Base-by-base conservation (phyloP, 2,113 vertebrate species). In the Colius striatus region DNA sequence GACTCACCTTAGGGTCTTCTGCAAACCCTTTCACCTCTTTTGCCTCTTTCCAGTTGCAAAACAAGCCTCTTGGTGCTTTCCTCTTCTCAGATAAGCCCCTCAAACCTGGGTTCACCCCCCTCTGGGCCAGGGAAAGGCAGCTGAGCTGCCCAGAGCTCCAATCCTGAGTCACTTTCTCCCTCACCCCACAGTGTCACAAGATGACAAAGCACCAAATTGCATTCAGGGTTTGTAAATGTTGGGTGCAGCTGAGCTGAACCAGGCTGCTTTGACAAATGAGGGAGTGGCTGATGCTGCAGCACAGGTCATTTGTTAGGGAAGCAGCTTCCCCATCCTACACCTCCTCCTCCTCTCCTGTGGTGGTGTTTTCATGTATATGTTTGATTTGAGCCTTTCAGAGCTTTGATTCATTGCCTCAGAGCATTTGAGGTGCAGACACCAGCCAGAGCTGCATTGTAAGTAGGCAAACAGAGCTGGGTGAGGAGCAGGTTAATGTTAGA, bases 401-500 rank as follows among this genome's bases (percentile, higher is more conserved):
- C 76, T 95, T 92, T 95, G 95, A 95, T 96, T 97, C 95, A 94
- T 96, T 84, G 68, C 83, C 91, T 96, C 90, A 84, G 93, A 77
- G 60, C 66, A 60, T 71, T 84, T 30, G 71, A 95, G 95, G 84
- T 85, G 34, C 79, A 95, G 95, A 90, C 94, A 94, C 55, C 63
- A 51, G 61, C 65, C 4, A 82, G 95, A 74, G 95, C 6, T 27
- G 92, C 94, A 97, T 97, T 91, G 94, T 96, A 96, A 97, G 53
- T 2, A 95, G 86, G 94, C 86, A 85, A 91, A 87, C 73, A 78
- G 79, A 95, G 91, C 87, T 75, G 85, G 2, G 83, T 87, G 62
- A 80, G 94, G 94, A 90, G 93, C 47, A 61, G 97, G 95, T 96
- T 97, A 97, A 97, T 97, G 63, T 91, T 96, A 92, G 97, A 97